Evolutionary conservation across 2,888 invertebrate genomes (phyloP), one percentile per base, ranked within the genome.

Genomic region (Lithophane ornitopus): DNA sequence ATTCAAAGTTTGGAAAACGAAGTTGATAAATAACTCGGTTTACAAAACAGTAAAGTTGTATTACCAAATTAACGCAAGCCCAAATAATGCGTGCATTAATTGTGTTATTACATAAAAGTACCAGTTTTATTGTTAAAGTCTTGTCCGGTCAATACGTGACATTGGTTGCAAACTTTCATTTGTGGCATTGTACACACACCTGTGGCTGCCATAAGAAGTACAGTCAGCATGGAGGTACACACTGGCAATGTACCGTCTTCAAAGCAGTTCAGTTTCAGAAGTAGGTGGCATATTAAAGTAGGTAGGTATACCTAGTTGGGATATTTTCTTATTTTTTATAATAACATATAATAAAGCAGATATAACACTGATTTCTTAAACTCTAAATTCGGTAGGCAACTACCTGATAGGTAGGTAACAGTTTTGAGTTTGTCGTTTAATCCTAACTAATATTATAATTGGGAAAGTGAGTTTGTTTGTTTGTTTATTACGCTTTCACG

Each of bases 81-180:
- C 28, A 80, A 73, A 62, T 54, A 65, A 82, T 63, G 39, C 9
- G 41, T 63, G n/a, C 67, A 68, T 67, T 82, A 39, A 77, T 68
- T 54, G 56, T 49, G 54, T 69, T 34, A 52, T 79, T 69, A 59
- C 54, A 12, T 34, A 63, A 59, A 34, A 3, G 52, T 78, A 63
- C 56, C 78, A 8, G 56, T 82, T 78, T 81, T 56, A 63, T 68
- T 68, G 14, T 46, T 52, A 63, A 19, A 44, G 6, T 63, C 41
- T 77, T 39, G 77, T 65, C 34, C n/a, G 71, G 52, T 52, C 65
- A 72, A 54, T 63, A 56, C 49, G 80, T 74, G 62, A 67, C 69
- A 56, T n/a, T 62, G 26, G 63, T 68, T 81, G 56, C 19, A 4
- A 67, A 77, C 83, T 86, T 74, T 86, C 76, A 71, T 80, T 69